Base-by-base conservation (phyloP, 2,888 invertebrate species). In the Cheilosia soror region DNA sequence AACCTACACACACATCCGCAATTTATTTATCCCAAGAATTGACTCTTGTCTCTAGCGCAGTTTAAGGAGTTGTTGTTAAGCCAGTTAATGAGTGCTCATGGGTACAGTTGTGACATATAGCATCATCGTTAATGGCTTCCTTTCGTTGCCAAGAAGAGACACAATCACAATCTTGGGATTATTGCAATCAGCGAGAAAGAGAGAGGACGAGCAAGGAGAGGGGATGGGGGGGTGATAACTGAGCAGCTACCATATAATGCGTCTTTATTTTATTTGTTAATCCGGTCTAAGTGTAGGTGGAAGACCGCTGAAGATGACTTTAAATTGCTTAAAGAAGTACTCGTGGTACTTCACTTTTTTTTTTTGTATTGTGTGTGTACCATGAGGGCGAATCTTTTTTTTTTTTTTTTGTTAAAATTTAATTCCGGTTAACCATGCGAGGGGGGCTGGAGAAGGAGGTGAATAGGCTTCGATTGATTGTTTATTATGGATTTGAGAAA, bases 71-170 rank as follows among this genome's bases (percentile, higher is more conserved):
- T 72, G 69, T 71, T 78, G 79, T 72, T 79, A 79, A 72, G 79
- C 72, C 79, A 79, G 72, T 72, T 72, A 79, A 79, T 79, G 79
- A 72, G 79, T 79, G 47, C 79, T 79, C 66, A 72, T 79, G 79
- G 72, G 79, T 79, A 79, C 79, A 72, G 79, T 79, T 79, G 79
- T 72, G 79, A 60, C 72, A 65, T 66, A 79, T 47, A 79, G 79
- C 65, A 66, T 79, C 72, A 72, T 66, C 66, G 72, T 49, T 79
- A 79, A 72, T 79, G 79, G 79, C 60, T 79, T 72, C 66, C 72
- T 66, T 79, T 72, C 60, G 60, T 72, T 72, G 60, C 65, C 65
- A 72, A 65, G 53, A 72, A 65, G 58, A 79, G 47, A 79, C 65
- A 71, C 63, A 71, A 51, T 57, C 65, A 66, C 60, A 13, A 66